Evolutionary conservation across 1,140 invertebrate species (phyloP).

Genomic region (Bombus consobrinus): DNA sequence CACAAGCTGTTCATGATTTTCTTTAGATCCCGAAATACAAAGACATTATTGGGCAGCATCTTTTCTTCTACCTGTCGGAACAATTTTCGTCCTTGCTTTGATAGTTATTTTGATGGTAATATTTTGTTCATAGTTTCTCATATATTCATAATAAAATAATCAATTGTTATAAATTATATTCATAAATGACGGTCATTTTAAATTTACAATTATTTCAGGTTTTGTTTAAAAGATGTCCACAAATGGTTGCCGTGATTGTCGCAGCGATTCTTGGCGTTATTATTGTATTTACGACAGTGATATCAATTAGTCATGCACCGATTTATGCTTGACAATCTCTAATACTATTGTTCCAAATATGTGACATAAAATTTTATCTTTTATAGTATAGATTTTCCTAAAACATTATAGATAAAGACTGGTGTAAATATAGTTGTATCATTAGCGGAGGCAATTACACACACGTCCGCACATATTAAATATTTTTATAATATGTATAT

Average conservation of each 20-base stretch:
- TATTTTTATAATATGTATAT: constrained; percentile 31
- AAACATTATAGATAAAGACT: constrained; percentile 35
- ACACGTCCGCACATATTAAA: neutral
- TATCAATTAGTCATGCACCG: constrained; percentile 70
- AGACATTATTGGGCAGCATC: constrained; percentile 74
- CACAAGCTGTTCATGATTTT: constrained; percentile 33
- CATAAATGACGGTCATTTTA: neutral
- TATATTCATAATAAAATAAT: constrained; percentile 10
- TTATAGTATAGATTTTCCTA: constrained; percentile 3
- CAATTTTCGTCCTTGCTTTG: constrained; percentile 71
- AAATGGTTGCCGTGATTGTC: constrained; percentile 71
- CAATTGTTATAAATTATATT: constrained; percentile 19
- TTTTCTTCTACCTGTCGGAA: constrained; percentile 73
- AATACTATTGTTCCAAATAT: neutral
- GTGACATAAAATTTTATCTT: neutral
- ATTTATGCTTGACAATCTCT: constrained; percentile 68
- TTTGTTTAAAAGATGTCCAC: constrained; percentile 76
- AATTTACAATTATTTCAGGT: constrained; percentile 64
- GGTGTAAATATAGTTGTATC: neutral
- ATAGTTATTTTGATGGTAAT: constrained; percentile 77
- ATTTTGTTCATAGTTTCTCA: constrained; percentile 9
- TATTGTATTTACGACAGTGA: constrained; percentile 68
- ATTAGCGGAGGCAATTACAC: neutral
- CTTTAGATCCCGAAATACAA: constrained; percentile 67
- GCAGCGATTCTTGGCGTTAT: constrained; percentile 71